Evolutionary conservation across 2,113 vertebrate species (phyloP), one percentile per base, ranked within the genome.

Genomic region (Dendrocopos noguchii): DNA sequence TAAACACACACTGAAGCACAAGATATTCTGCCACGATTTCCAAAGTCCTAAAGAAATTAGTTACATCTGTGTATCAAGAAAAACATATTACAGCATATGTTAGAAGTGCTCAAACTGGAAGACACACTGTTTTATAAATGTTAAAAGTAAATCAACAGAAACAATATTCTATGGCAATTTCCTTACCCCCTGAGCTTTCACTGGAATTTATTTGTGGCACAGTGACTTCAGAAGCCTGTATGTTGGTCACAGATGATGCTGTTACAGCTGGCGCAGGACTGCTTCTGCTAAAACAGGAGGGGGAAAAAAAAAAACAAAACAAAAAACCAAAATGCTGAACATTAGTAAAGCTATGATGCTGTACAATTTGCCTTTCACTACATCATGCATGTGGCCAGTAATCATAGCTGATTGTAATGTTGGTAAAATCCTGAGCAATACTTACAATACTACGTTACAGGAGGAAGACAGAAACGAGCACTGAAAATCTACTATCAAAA

Each of bases 181-280:
- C 59, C 97, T 97, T 97, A 98, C 98, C 98, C 97, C 98, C 98
- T 97, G 98, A 97, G 97, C 96, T 98, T 96, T 98, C 97, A 97
- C 96, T 97, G 97, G 97, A 97, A 98, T 97, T 98, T 92, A 88
- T 96, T 97, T 97, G 97, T 96, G 97, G 97, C 96, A 97, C 98
- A 96, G 96, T 96, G 88, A 98, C 97, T 93, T 98, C 98, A 97
- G 97, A 95, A 97, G 97, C 92, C 96, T 97, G 97, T 92, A 93
- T 94, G 97, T 96, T 98, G 97, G 97, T 98, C 97, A 98, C 96
- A 94, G 97, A 98, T 95, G 97, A 96, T 97, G 98, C 98, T 63
- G 97, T 98, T 91, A 98, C 97, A 97, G 98, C 97, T 97, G 97
- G 97, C 93, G 96, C 97, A 97, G 98, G 98, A 97, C 98, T 98